Conservation (phyloP, 2,888 invertebrate genomes). For the Pristionchus maxplancki region DNA sequence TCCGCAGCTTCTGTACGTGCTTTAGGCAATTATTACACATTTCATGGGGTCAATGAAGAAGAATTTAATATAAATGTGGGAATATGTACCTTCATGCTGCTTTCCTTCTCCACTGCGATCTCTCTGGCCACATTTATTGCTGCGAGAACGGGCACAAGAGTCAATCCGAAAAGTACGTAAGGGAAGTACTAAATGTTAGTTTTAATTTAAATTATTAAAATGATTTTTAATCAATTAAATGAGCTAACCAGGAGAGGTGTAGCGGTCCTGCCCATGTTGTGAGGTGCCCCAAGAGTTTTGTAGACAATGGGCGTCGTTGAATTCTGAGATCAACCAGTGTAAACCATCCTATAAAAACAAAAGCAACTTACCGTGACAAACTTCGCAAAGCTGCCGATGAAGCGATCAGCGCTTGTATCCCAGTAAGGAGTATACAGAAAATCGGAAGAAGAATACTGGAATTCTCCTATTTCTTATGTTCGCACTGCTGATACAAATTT, state of each 20-base stretch:
- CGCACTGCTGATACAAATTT: background rate
- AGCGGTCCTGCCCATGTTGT: background rate
- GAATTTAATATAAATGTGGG: no score
- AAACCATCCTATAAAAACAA: no score
- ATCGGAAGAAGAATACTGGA: background rate
- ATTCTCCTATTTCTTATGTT: no score
- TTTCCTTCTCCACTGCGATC: slow-evolving; percentile 9
- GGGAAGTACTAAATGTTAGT: background rate
- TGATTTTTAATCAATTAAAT: background rate
- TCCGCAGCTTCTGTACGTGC: no score
- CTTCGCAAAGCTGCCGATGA: background rate
- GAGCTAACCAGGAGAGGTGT: background rate
- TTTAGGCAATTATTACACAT: no score
- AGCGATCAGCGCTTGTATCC: background rate
- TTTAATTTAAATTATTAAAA: background rate
- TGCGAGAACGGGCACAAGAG: slow-evolving; percentile 14
- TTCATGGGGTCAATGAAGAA: no score
- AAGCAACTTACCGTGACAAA: background rate
- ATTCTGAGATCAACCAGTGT: background rate
- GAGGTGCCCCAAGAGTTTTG: background rate
- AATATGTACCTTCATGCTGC: slow-evolving; percentile 37
- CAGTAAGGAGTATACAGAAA: background rate
- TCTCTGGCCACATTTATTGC: slow-evolving; percentile 44
- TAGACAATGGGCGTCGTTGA: background rate
- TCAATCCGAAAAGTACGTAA: background rate